Evolutionary conservation across 2,888 invertebrate species (phyloP).

Genomic region (Bedellia somnulentella): DNA sequence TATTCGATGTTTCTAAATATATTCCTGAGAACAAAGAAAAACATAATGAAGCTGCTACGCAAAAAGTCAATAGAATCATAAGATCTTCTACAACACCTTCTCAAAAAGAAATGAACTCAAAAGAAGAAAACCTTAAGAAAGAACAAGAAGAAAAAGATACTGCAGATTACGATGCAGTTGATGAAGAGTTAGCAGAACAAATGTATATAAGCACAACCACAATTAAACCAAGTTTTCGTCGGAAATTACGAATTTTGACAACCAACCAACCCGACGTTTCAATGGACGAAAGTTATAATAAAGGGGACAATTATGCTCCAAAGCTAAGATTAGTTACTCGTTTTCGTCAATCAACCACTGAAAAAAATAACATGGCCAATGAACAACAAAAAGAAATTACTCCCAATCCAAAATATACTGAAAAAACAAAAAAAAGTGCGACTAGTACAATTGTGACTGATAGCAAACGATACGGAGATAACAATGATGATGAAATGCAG

Average conservation of each 20-base stretch:
- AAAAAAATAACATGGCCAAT: no score
- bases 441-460: conserved; percentile 49
- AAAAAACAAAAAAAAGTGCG: conserved; percentile 39
- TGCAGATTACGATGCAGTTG: conserved; percentile 24
- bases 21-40: conserved; percentile 16
- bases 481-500: conserved; percentile 21
- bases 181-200: conserved; percentile 22
- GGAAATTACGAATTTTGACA: conserved; percentile 11
- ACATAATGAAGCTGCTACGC: conserved; percentile 25
- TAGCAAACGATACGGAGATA: conserved; percentile 38
- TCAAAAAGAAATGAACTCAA: conserved; percentile 6
- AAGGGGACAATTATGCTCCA: conserved; percentile 15
- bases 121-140: conserved; percentile 8
- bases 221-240: conserved; percentile 20
- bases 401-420: conserved; percentile 27
- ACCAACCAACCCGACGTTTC: no score
- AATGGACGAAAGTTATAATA: conserved; percentile 12
- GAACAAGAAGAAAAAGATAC: conserved; percentile 17
- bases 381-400: no score
- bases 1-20: conserved; percentile 21
- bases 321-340: conserved; percentile 31
- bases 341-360: conserved; percentile 23
- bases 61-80: conserved; percentile 12
- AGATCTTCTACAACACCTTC: conserved; percentile 6
- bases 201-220: conserved; percentile 22